Evolutionary conservation across 1,140 invertebrate species (phyloP).

Genomic region (Mamestra configurata): DNA sequence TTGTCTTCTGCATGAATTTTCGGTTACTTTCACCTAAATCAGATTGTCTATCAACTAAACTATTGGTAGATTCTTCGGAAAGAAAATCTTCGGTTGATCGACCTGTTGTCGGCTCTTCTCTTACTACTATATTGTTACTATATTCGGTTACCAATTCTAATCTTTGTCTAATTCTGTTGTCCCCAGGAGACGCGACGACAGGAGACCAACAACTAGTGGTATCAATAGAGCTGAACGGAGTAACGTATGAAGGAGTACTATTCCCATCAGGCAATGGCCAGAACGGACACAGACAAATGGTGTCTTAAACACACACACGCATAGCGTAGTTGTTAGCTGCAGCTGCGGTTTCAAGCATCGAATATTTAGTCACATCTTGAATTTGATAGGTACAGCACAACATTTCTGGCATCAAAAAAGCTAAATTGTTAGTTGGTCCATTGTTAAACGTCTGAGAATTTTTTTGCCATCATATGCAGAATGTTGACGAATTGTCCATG

Average conservation of each 20-base stretch:
- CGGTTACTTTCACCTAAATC: too few relatives aligned
- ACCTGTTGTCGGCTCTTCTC: too few relatives aligned
- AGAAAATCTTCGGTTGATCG: too few relatives aligned
- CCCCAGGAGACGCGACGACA: constrained; percentile 90
- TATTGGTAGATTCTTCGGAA: too few relatives aligned
- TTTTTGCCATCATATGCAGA: constrained; percentile 4
- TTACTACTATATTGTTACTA: too few relatives aligned
- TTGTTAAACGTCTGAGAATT: neutral
- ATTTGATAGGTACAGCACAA: neutral
- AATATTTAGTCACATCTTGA: neutral
- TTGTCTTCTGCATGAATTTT: too few relatives aligned
- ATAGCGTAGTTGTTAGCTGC: neutral
- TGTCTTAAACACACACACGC: constrained; percentile 71
- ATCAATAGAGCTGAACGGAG: constrained; percentile 98
- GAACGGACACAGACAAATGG: constrained; percentile 85
- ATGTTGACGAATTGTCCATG: constrained; percentile 39
- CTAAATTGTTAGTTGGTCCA: neutral
- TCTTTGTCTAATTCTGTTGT: too few relatives aligned
- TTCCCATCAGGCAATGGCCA: constrained; percentile 91
- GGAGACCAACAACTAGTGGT: constrained; percentile 97
- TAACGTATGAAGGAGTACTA: constrained; percentile 95
- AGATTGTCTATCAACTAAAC: too few relatives aligned
- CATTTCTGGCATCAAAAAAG: neutral
- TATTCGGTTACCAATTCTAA: neutral
- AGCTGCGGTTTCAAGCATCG: constrained; percentile 10